phyloP scores from a whole-genome alignment of 2,113 vertebrate genomes.

The Mus spicilegus region DNA sequence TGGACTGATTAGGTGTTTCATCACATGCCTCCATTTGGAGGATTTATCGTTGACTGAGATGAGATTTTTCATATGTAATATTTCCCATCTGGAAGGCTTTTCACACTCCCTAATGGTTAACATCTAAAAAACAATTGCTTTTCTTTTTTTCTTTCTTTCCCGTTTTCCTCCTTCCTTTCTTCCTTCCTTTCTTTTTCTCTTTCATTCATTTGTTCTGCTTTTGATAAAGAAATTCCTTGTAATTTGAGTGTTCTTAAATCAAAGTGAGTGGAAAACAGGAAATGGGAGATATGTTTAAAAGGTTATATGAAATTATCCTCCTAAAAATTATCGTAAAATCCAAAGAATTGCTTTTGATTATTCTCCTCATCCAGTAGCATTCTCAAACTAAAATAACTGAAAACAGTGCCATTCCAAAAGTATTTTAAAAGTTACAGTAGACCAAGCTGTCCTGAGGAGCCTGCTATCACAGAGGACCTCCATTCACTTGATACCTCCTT shows the following conservation, averaged over 20 bases:
- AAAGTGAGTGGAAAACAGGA: slow-evolving; percentile 56
- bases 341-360: background rate
- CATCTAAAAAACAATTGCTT: slow-evolving; percentile 64
- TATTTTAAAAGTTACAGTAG: background rate
- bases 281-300: slow-evolving; percentile 68
- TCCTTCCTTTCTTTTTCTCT: background rate
- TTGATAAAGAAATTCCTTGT: slow-evolving; percentile 51
- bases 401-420: background rate
- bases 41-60: slow-evolving; percentile 84
- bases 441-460: background rate
- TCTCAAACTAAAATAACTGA: slow-evolving; percentile 8
- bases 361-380: background rate
- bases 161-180: background rate
- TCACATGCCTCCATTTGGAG: slow-evolving; percentile 77
- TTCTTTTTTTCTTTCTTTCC: background rate
- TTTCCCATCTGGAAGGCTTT: slow-evolving; percentile 83
- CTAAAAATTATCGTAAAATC: slow-evolving; percentile 43
- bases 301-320: slow-evolving; percentile 39
- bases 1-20: slow-evolving; percentile 82
- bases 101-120: slow-evolving; percentile 74
- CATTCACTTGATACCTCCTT: no score
- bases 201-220: background rate
- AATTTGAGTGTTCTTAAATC: slow-evolving; percentile 59
- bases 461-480: no score
- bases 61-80: slow-evolving; percentile 83